Conservation (phyloP, 2,797 vertebrate species). For the Ciconia nigra region DNA sequence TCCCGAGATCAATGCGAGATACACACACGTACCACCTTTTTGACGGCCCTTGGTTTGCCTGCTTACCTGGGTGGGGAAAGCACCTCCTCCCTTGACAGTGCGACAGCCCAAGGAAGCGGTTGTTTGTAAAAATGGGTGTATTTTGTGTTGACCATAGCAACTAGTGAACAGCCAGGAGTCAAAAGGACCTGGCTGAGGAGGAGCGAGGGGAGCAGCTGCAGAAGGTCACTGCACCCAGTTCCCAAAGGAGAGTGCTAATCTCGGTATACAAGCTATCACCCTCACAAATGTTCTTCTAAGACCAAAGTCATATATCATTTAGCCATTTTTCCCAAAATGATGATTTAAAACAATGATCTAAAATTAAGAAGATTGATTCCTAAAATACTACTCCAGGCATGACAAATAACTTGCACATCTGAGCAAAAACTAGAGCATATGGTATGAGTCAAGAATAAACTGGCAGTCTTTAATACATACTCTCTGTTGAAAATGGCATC, state of each 20-base stretch:
- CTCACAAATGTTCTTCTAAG: background rate
- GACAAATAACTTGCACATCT: background rate
- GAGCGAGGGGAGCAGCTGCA: background rate
- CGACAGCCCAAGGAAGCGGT: background rate
- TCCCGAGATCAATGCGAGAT: fast-evolving
- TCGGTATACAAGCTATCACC: background rate
- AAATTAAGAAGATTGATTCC: background rate
- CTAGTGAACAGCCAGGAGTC: background rate
- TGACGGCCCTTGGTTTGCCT: background rate
- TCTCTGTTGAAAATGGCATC: background rate
- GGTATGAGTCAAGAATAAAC: background rate
- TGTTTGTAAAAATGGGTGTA: fast-evolving
- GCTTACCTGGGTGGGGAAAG: background rate
- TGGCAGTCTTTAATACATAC: background rate
- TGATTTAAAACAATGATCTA: background rate
- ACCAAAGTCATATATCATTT: background rate
- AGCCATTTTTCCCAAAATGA: background rate
- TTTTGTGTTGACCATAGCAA: background rate
- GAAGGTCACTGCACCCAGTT: background rate
- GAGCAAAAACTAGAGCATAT: background rate
- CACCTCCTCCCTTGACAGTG: background rate
- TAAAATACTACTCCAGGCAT: background rate
- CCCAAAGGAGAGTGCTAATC: fast-evolving
- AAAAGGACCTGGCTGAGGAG: background rate
- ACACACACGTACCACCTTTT: too few relatives aligned